These are phyloP conservation scores for Dichetophora obliterata DNA, from an alignment of 2,888 invertebrate genomes.

Conservation along the genomic window DNA sequence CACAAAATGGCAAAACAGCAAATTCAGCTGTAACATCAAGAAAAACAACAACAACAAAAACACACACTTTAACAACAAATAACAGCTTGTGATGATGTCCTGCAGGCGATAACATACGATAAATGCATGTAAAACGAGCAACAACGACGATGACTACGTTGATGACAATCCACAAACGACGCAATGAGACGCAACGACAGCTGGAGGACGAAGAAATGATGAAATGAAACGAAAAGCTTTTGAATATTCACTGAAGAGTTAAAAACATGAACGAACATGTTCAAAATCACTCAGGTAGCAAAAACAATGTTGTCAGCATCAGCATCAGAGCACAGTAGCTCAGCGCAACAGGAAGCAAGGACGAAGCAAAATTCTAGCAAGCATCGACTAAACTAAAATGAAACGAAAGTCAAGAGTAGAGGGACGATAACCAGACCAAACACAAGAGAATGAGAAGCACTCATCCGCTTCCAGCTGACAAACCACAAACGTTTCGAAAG, in stretches of 20 bases:
- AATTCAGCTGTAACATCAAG: constrained; percentile 17
- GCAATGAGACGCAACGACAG: neutral
- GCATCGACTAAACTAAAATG: neutral
- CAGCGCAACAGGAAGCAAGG: constrained; percentile 19
- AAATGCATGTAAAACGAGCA: constrained; percentile 66
- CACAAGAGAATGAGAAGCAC: constrained; percentile 1
- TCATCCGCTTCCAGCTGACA: constrained; percentile 45
- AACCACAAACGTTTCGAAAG: constrained; percentile 47
- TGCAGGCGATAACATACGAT: constrained; percentile 67
- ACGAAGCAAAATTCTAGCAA: constrained; percentile 24
- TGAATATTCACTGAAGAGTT: constrained; percentile 60
- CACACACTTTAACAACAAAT: neutral
- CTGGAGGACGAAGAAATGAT: neutral
- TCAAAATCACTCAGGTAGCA: constrained; percentile 66
- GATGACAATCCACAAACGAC: constrained; percentile 23
- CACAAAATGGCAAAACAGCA: constrained; percentile 5
- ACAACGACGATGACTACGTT: constrained; percentile 39
- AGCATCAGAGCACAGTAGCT: constrained; percentile 43
- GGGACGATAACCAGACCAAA: neutral
- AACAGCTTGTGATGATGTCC: constrained; percentile 45
- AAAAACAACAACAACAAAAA: constrained; percentile 18
- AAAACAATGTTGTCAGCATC: constrained; percentile 56
- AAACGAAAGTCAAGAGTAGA: constrained; percentile 2
- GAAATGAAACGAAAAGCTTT: constrained; percentile 54
- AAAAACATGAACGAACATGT: constrained; percentile 57